Evolutionary conservation across 1,140 invertebrate species (phyloP), one percentile per base, ranked within the genome.

Genomic region (Marisa cornuarietis): DNA sequence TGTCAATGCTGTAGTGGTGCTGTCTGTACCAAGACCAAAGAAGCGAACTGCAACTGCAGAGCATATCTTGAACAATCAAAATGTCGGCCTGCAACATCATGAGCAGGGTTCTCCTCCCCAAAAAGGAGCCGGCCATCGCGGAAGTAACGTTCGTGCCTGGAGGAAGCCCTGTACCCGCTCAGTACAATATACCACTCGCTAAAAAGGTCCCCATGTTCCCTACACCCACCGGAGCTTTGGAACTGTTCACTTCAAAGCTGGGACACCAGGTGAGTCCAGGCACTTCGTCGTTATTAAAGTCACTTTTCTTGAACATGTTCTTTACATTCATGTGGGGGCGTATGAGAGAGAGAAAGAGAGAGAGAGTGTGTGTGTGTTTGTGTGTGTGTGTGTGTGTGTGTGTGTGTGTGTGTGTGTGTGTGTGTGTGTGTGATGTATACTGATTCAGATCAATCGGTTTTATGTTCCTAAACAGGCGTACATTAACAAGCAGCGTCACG

Each of bases 201-300:
- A 31, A 77, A 51, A 77, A 77, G 22, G 16, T 77, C 20, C 76
- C 76, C 63, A 77, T 77, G 76, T 77, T 77, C 49, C 76, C 76
- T 11, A 5, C 65, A 2, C 76, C 76, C 16, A 13, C 18, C 1
- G 76, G 76, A 13, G 65, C 65, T 16, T 7, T 77, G 63, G 63
- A 77, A 7, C 65, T 69, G 7, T 68, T 24, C 22, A 52, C 22
- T 10, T 14, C 65, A 14, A 68, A 69, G 20, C 0, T 77, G 22
- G 49, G n/a, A 8, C 54, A 58, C 54, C 11, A 58, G 54, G 54
- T 58, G 54, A 58, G 54, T 18, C 54, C 16, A 58, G 11, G 54
- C 9, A 0, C 8, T 58, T 58, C 31, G 31, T 2, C 6, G 31
- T 42, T 42, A 42, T 42, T 42, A 6, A 42, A 42, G 2, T 0